Evolutionary conservation across 2,888 invertebrate genomes (phyloP), one percentile per base, ranked within the genome.

Genomic region (Stenodema calcarata): DNA sequence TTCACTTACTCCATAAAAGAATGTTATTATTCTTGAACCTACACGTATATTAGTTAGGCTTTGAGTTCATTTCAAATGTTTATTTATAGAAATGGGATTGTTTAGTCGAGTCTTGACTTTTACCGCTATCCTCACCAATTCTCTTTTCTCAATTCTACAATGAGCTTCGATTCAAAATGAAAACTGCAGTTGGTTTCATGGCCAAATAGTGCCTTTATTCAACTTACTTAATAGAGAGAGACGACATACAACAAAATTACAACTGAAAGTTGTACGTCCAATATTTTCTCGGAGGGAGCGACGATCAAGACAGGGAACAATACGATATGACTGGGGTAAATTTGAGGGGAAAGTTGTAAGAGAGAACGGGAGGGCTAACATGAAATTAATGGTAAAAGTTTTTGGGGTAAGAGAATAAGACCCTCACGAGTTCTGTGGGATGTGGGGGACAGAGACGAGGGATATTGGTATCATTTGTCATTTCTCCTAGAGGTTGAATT

Each of bases 301-400:
- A 3, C 11, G 2, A 35, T 23, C 62, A 62, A 23, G 62, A 62
- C 62, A 23, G 23, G 23, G 62, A 78, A 44, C 41, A 78, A 78
- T 44, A 42, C 23, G 78, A 42, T 78, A 23, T 41, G 42, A 44
- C 62, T 44, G 78, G 78, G 78, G 12, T 18, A 23, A 44, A 78
- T 44, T 44, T 62, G 41, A 30, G 78, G 41, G 78, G 78, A 78
- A 78, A 78, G 44, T 27, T 42, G 75, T 14, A 30, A 16, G 70
- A 27, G 70, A 18, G 70, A 30, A 30, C 28, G 14, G 41, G 78
- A 42, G 27, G 27, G 9, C 27, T 44, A 16, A 44, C 78, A 78
- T 78, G 23, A 78, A 78, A 78, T 78, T 78, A 78, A 78, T 78
- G 78, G 44, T 78, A 11, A 78, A 78, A 78, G 78, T 78, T 78